Evolutionary conservation across 2,888 invertebrate genomes (phyloP), one percentile per base, ranked within the genome.

Genomic region (Aleiodes alternator): DNA sequence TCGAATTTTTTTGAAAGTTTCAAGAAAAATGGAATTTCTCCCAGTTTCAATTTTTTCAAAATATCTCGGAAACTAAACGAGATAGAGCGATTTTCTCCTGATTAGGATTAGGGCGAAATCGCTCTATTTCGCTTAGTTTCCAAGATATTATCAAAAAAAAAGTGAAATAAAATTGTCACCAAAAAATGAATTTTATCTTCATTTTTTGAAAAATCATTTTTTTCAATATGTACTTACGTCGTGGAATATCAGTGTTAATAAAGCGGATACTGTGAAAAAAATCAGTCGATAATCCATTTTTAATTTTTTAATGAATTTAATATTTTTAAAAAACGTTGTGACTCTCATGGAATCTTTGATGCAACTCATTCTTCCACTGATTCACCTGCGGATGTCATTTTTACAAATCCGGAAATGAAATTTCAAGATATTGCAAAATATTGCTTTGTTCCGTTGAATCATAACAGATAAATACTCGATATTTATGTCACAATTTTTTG

Each of bases 381-480:
- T 64, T 48, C 16, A 64, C 64, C 16, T 23, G 43, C 61, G 43
- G 43, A 64, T 64, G 48, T 64, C 3, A 64, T 48, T 64, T 64
- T 61, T 16, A 38, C 43, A 48, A 23, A 16, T 64, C n/a, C 64
- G 64, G 64, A 64, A 64, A 12, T 64, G 38, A 43, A 48, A 23
- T 7, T 9, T 16, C 14, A 8, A 16, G 6, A 0, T 16, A 64
- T 64, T 64, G 14, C 64, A 64, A 64, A 64, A 64, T 16, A 1
- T 9, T 11, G 0, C 64, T 14, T 6, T 43, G 4, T 43, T 64
- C 64, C 64, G 64, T 14, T 48, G 16, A 64, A 64, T 23, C 14
- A 43, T 23, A 64, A 64, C 48, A 64, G 43, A 64, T 64, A 64
- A 64, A 43, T 64, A 43, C 61, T n/a, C 14, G 14, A 48, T 48